phyloP scores from a whole-genome alignment of 2,797 vertebrate genomes.

The Octomys mimax region DNA sequence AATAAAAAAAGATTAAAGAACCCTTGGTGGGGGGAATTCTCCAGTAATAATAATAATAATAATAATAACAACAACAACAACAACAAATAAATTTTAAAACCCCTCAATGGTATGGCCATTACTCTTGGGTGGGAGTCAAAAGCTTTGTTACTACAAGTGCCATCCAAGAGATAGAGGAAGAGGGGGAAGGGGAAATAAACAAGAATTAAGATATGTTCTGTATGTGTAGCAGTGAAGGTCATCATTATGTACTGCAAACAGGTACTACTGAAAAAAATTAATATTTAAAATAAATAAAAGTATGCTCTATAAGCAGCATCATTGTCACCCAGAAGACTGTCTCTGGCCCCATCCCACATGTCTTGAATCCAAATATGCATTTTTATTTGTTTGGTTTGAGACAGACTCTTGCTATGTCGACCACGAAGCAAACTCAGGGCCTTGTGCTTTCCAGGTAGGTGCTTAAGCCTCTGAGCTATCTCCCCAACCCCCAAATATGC shows the following conservation, averaged over 20 bases:
- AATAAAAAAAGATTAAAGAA: too few species aligned
- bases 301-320: not conserved
- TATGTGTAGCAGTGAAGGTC: not conserved
- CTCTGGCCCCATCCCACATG: not conserved
- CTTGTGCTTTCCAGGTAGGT: too few species aligned
- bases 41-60: too few species aligned
- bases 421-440: too few species aligned
- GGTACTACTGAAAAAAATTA: not conserved
- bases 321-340: not conserved
- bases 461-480: too few species aligned
- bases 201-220: not conserved
- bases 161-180: not conserved
- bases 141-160: not conserved
- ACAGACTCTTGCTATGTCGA: too few species aligned
- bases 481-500: not conserved
- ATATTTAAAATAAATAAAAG: not conserved
- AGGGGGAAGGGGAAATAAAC: not conserved
- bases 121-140: not conserved
- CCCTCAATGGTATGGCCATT: not conserved
- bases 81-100: not conserved
- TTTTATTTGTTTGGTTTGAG: not conserved
- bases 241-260: not conserved
- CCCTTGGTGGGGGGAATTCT: too few species aligned
- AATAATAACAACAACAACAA: too few species aligned
- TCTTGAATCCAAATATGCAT: not conserved